A percentile compares a stretch with the other conserved stretches of the same genome.
These are phyloP conservation scores for Notarius lentiginosus DNA, from an alignment of 2,113 vertebrate species.

Conservation along the genomic window DNA sequence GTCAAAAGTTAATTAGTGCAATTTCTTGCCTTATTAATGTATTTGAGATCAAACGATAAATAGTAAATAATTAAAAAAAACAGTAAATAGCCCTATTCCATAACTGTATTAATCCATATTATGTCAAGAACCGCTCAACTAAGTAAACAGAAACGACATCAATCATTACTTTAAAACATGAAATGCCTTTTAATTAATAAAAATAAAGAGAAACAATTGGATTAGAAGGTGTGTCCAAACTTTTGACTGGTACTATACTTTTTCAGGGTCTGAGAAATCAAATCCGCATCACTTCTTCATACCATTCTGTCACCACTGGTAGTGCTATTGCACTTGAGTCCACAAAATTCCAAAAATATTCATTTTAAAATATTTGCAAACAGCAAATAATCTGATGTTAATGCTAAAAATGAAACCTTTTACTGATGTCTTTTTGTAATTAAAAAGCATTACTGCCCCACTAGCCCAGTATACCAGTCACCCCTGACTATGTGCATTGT, in stretches of 20 bases:
- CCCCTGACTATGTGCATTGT: not conserved
- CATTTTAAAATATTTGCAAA: not conserved
- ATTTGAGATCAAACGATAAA: too few species aligned
- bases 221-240: too few species aligned
- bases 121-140: too few species aligned
- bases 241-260: not conserved
- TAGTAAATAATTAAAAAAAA: too few species aligned
- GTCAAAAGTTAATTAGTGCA: too few species aligned
- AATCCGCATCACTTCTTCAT: not conserved
- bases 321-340: not conserved
- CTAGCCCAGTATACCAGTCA: not conserved
- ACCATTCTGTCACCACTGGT: not conserved
- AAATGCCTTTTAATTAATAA: too few species aligned
- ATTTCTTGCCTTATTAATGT: too few species aligned
- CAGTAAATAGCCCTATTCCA: too few species aligned
- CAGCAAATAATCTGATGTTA: not conserved
- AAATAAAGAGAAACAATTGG: too few species aligned
- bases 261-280: not conserved
- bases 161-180: too few species aligned
- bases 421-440: not conserved
- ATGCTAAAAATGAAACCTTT: not conserved
- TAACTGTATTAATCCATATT: too few species aligned
- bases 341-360: not conserved
- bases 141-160: too few species aligned
- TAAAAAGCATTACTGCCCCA: not conserved